Conservation (phyloP, 92 coral and sea anemone genomes). For the Porites lobata region DNA sequence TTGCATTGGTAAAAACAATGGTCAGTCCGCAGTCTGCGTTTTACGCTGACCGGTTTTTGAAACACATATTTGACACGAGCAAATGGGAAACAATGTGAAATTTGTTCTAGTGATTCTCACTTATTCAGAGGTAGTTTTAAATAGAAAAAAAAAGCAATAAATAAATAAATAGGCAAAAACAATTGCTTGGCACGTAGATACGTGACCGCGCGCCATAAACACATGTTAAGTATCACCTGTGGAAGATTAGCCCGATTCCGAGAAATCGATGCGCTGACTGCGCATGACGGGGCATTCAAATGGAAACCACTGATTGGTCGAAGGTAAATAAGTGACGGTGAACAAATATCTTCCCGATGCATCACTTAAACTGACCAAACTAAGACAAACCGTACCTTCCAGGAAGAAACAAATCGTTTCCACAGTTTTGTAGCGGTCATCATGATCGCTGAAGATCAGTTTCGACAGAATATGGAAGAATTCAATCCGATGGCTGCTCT, state of each 20-base stretch:
- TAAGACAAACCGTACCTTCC: background rate
- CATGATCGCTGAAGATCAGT: slow-evolving; percentile 29
- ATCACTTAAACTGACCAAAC: too few relatives aligned
- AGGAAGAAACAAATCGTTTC: background rate
- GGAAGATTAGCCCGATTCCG: background rate
- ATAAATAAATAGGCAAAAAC: too few relatives aligned
- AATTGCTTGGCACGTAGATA: too few relatives aligned
- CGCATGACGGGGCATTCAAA: slow-evolving; percentile 9
- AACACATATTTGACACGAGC: too few relatives aligned
- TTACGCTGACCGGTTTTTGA: too few relatives aligned
- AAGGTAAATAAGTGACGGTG: background rate
- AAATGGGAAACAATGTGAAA: too few relatives aligned
- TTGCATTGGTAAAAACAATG: too few relatives aligned
- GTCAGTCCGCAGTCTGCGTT: too few relatives aligned
- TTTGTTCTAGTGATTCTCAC: too few relatives aligned
- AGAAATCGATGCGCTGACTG: background rate
- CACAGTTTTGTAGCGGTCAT: background rate
- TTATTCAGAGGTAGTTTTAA: too few relatives aligned
- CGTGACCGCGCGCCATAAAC: too few relatives aligned
- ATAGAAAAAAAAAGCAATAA: too few relatives aligned
- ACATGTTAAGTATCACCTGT: background rate
- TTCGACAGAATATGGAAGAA: slow-evolving; percentile 2
- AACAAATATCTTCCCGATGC: background rate
- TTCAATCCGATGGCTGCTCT: slow-evolving; percentile 20
- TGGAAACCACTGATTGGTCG: slow-evolving; percentile 8